Percentiles rank a stretch among this genome's conserved stretches.
Evolutionary conservation across 2,888 invertebrate genomes (phyloP).

Genomic region (Agonopterix alstromeriana): DNA sequence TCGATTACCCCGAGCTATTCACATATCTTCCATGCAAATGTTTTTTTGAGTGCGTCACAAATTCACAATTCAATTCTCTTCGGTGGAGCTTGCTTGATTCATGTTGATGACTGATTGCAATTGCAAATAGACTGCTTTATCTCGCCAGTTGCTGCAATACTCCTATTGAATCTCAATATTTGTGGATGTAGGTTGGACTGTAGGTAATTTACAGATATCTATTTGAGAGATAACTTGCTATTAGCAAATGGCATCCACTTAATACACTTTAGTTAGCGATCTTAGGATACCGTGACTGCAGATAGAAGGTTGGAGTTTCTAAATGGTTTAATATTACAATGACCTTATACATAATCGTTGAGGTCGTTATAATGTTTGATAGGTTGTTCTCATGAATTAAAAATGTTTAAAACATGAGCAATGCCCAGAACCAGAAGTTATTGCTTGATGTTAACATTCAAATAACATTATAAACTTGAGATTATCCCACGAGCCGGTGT

Average conservation of each 20-base stretch:
- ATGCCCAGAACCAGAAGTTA: neutral
- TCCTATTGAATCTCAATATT: constrained; percentile 33
- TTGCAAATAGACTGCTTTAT: too few species aligned
- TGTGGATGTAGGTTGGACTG: constrained; percentile 4
- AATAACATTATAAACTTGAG: neutral
- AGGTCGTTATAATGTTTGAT: constrained; percentile 19
- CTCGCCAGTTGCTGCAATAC: constrained; percentile 24
- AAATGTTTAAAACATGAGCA: constrained; percentile 1
- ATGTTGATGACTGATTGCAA: too few species aligned
- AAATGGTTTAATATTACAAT: constrained; percentile 24
- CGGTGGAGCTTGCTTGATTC: constrained; percentile 14
- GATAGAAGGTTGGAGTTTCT: constrained; percentile 17
- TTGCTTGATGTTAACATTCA: neutral
- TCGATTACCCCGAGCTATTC: constrained; percentile 48
- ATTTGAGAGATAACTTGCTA: neutral
- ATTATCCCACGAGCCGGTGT: neutral
- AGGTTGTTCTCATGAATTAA: constrained; percentile 19
- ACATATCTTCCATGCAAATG: constrained; percentile 53
- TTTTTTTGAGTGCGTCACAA: constrained; percentile 44
- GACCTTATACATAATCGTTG: constrained; percentile 26
- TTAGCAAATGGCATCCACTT: neutral
- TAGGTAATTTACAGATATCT: neutral
- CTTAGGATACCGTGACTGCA: constrained; percentile 1
- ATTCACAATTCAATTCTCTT: constrained; percentile 30
- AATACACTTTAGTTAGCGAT: neutral